phyloP scores from a whole-genome alignment of 2,888 invertebrate species.

The Stegana nigrithorax region DNA sequence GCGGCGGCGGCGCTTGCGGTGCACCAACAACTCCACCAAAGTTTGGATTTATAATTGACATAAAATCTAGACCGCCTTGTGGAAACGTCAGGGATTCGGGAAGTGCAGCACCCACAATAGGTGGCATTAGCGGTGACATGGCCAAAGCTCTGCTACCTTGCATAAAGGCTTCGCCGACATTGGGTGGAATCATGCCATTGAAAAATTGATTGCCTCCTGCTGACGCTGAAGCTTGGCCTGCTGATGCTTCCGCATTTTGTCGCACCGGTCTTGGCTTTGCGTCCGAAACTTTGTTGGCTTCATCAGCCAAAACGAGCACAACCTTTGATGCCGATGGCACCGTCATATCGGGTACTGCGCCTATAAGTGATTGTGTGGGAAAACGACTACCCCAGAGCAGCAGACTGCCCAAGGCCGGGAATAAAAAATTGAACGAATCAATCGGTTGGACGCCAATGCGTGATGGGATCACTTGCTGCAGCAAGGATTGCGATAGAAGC shows the following conservation, averaged over 20 bases:
- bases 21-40: background rate
- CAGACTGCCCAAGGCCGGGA: slow-evolving; percentile 49
- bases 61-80: no score
- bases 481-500: slow-evolving; percentile 43
- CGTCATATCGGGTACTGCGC: slow-evolving; percentile 34
- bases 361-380: slow-evolving; percentile 39
- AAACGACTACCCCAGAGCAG: slow-evolving; percentile 47
- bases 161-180: background rate
- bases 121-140: background rate
- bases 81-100: no score
- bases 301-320: slow-evolving; percentile 57
- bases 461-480: slow-evolving; percentile 27
- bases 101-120: background rate
- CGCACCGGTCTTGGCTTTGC: slow-evolving; percentile 36
- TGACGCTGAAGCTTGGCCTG: background rate
- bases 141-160: background rate
- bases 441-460: slow-evolving; percentile 33
- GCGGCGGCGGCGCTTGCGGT: background rate
- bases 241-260: slow-evolving; percentile 34
- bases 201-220: background rate
- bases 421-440: slow-evolving; percentile 39
- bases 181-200: background rate
- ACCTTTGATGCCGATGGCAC: slow-evolving; percentile 51
- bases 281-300: slow-evolving; percentile 36
- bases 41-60: background rate